Conservation (phyloP, 2,888 invertebrate genomes). For the Coelogynopora nodosa region DNA sequence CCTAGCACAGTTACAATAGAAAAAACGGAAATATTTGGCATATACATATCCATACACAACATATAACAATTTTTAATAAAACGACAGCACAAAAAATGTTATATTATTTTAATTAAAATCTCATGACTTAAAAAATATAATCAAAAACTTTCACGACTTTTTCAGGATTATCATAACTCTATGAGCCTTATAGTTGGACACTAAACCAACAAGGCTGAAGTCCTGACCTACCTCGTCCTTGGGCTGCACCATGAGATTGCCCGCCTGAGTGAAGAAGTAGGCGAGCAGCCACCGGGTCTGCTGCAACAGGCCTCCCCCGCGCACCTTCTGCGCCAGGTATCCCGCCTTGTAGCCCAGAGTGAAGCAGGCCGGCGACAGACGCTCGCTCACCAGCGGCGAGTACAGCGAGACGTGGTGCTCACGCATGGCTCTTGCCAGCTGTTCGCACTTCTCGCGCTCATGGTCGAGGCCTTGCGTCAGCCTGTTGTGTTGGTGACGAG, state of each 20-base stretch:
- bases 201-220: too few relatives aligned
- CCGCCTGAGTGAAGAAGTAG: conserved; percentile 63
- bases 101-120: too few relatives aligned
- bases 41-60: too few relatives aligned
- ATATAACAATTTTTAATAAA: too few relatives aligned
- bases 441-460: neutral
- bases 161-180: too few relatives aligned
- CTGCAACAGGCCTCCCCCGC: conserved; percentile 49
- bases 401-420: neutral
- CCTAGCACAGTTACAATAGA: too few relatives aligned
- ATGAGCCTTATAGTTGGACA: too few relatives aligned
- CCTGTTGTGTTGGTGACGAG: too few relatives aligned
- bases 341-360: conserved; percentile 60
- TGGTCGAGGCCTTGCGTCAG: neutral
- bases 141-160: too few relatives aligned
- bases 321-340: conserved; percentile 60
- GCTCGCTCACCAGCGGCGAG: neutral
- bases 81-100: too few relatives aligned
- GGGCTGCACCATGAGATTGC: conserved; percentile 62
- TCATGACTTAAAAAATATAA: too few relatives aligned
- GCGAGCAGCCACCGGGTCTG: conserved; percentile 62
- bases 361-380: neutral
- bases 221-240: conserved; percentile 57
- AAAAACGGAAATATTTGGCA: too few relatives aligned
- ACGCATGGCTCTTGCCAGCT: neutral